Evolutionary conservation across 1,140 invertebrate species (phyloP), one percentile per base, ranked within the genome.

Genomic region (Melipona quadrifasciata): DNA sequence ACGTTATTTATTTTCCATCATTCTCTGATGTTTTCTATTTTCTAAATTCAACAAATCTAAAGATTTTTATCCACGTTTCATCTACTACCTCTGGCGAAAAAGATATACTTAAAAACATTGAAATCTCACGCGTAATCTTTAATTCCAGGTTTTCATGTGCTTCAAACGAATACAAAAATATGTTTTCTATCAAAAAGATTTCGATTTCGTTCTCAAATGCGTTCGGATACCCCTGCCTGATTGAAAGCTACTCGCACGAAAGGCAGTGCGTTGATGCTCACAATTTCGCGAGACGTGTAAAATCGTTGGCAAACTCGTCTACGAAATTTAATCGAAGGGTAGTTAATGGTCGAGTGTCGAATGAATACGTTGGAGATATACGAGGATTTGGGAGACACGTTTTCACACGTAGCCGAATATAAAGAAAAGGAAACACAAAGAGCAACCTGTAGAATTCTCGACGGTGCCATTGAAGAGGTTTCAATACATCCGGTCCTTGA

Each of bases 401-500:
- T 8, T 8, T n/a, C 55, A 34, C 72, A 57, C 16, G 51, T 73
- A 17, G 27, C 17, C 31, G 31, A 75, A 31, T 31, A 21, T 31
- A 75, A 75, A 61, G 31, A 61, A 58, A 19, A 16, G 55, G 21
- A n/a, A 58, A n/a, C 55, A 58, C 73, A 19, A 76, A 61, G 57
- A 61, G 57, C 55, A 76, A 76, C 57, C 55, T 76, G 74, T 61
- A 76, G 74, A 76, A 76, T 76, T 19, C 57, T 76, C 31, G 74
- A 61, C 16, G 58, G n/a, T 75, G 55, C 31, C 31, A 76, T 61
- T 12, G 74, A 47, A 61, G 6, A 76, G 74, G 57, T 76, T 76
- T 76, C 74, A n/a, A 76, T 76, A 76, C 57, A 34, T 76, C 74
- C 74, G 55, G 6, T n/a, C 21, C 57, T 76, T 39, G 31, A 76